A percentile compares a stretch with the other conserved stretches of the same genome.
phyloP scores from a whole-genome alignment of 1,140 invertebrate species.

The Condylostylus longicornis region DNA sequence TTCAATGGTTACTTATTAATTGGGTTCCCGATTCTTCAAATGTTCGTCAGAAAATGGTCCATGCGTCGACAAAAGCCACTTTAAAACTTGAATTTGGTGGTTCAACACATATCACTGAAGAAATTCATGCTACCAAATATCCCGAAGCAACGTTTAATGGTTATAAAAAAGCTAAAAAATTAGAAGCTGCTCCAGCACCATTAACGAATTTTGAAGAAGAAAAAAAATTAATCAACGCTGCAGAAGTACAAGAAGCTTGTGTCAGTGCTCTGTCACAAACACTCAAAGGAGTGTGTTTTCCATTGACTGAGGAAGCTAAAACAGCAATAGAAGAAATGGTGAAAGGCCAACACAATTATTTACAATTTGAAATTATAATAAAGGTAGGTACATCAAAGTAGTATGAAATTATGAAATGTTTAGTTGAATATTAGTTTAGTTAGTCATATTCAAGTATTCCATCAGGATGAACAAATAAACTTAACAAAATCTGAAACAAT shows the following conservation, averaged over 20 bases:
- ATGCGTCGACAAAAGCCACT: conserved; percentile 96
- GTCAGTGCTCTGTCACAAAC: conserved; percentile 82
- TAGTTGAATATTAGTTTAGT: too few species aligned
- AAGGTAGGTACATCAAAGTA: conserved; percentile 20
- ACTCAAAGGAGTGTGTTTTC: conserved; percentile 81
- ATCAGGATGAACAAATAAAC: conserved; percentile 23
- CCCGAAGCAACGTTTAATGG: conserved; percentile 70
- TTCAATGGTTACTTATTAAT: conserved; percentile 88
- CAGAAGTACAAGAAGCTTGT: conserved; percentile 60
- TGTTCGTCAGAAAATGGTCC: conserved; percentile 94
- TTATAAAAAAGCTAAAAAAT: conserved; percentile 62
- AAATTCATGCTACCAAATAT: conserved; percentile 34
- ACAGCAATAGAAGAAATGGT: conserved; percentile 53
- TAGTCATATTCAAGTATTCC: too few species aligned
- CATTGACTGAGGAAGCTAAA: conserved; percentile 68
- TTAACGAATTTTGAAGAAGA: conserved; percentile 82
- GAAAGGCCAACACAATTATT: conserved; percentile 51
- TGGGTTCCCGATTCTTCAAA: conserved; percentile 87
- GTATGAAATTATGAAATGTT: neutral
- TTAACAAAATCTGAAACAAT: conserved; percentile 48
- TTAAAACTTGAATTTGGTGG: conserved; percentile 91
- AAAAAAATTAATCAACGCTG: conserved; percentile 60
- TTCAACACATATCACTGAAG: conserved; percentile 68
- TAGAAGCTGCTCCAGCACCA: conserved; percentile 68
- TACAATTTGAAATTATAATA: conserved; percentile 58